A percentile compares a stretch with the other conserved stretches of the same genome.
phyloP scores from a whole-genome alignment of 1,140 invertebrate genomes.

The Nasonia longicornis region DNA sequence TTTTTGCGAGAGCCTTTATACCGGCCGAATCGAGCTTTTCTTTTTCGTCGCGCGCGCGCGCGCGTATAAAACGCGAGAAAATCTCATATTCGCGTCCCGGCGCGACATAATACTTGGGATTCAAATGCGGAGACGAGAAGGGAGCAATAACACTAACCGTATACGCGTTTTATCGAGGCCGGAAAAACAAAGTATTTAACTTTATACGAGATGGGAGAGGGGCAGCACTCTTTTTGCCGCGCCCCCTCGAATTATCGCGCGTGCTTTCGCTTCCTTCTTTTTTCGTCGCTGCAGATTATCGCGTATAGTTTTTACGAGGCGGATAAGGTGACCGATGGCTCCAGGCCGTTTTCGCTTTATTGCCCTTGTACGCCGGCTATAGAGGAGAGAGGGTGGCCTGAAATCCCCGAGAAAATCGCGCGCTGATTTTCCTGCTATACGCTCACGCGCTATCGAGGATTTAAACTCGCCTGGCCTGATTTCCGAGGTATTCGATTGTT shows the following conservation, averaged over 20 bases:
- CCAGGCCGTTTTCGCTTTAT: background rate
- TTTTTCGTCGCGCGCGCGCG: too few relatives aligned
- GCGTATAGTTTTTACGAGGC: background rate
- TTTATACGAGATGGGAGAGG: background rate
- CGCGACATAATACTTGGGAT: background rate
- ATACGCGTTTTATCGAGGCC: background rate
- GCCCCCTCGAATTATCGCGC: background rate
- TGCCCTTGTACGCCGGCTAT: background rate
- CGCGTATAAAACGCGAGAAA: too few relatives aligned
- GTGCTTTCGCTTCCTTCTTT: background rate
- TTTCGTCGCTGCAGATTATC: background rate
- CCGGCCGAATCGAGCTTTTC: background rate
- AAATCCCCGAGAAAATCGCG: conserved; percentile 7
- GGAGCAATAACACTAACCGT: background rate
- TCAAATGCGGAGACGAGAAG: background rate
- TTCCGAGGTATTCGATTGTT: background rate
- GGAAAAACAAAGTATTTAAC: conserved; percentile 7
- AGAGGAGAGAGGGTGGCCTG: background rate
- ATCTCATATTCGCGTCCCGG: too few relatives aligned
- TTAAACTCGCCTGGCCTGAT: background rate
- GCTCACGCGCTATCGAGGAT: background rate
- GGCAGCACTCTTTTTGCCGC: background rate
- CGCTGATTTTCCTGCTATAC: background rate
- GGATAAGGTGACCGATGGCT: conserved; percentile 15
- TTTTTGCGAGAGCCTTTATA: background rate